Evolutionary conservation across 2,888 invertebrate species (phyloP), one percentile per base, ranked within the genome.

Genomic region (Ophraella communa): DNA sequence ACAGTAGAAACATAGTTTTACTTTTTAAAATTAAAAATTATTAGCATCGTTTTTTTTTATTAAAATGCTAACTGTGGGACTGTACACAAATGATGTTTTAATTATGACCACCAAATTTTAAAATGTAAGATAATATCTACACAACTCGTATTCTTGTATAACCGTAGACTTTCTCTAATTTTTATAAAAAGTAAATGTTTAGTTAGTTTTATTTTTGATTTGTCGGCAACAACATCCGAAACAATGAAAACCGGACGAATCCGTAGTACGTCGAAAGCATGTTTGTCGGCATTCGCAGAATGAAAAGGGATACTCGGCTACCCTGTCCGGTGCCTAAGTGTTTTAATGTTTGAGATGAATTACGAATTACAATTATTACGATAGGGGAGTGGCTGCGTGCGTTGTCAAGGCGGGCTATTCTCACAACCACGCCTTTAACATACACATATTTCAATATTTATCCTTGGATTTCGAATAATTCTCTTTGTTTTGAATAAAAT

Each of bases 341-440:
- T 51, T 51, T 51, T 51, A 51, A 51, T 23, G 49, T 51, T 51
- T 27, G 27, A 51, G 24, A 51, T 51, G 49, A 51, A 27, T 51
- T 51, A 51, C 24, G 49, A 27, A 51, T 51, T 51, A 51, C 49
- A 51, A 51, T 51, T 51, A 51, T 51, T 51, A 51, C 55, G 42
- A 20, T 44, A 45, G 49, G 54, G 64, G 64, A 54, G 64, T 64
- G 64, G 64, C 55, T 51, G 49, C n/a, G 33, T 45, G 39, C 58
- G 45, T 62, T 55, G 59, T 51, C 47, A 59, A 59, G 64, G 64
- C 64, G 64, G 64, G 64, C 21, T 59, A 14, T n/a, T n/a, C 21
- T 42, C 30, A 42, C 33, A 54, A 55, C 64, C 64, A 54, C 64
- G 64, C 64, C 64, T 64, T 54, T 64, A 49, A 62, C 47, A 59